Percentiles rank a stretch among this genome's conserved stretches.
Conservation (phyloP, 2,113 vertebrate species). For the Barbus barbus region DNA sequence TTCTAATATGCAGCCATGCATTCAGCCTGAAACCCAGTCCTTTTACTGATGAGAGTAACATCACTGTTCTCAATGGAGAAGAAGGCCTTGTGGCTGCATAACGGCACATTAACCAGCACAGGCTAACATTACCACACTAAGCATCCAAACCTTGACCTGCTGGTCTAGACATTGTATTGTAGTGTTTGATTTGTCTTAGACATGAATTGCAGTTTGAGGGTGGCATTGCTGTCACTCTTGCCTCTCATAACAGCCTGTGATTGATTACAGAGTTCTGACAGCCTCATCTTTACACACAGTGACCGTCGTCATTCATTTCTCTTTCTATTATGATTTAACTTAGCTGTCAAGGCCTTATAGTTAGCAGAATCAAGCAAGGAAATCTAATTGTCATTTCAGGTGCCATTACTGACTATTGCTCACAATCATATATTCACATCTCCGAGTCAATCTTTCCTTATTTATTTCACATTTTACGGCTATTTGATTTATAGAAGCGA, state of each 20-base stretch:
- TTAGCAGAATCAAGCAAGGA: neutral
- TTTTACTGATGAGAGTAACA: neutral
- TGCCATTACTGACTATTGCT: neutral
- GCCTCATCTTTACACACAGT: neutral
- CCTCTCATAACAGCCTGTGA: neutral
- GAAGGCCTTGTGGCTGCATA: neutral
- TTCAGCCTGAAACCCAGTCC: too few species aligned
- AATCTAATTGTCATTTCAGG: neutral
- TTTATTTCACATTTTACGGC: neutral
- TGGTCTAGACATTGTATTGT: too few species aligned
- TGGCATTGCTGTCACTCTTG: neutral
- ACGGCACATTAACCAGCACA: neutral
- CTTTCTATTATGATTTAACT: neutral
- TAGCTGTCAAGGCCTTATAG: neutral
- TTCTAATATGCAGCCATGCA: neutral
- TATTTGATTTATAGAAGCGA: neutral
- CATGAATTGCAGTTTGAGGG: neutral
- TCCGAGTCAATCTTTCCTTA: neutral
- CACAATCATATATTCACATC: neutral
- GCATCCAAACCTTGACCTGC: neutral
- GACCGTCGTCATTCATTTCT: neutral
- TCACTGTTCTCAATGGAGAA: neutral
- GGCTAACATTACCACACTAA: neutral
- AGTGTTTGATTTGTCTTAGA: neutral
- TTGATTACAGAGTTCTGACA: neutral